Percentiles rank a stretch among this genome's conserved stretches.
Conservation (phyloP, 2,797 vertebrate genomes). For the Eulemur albifrons region DNA sequence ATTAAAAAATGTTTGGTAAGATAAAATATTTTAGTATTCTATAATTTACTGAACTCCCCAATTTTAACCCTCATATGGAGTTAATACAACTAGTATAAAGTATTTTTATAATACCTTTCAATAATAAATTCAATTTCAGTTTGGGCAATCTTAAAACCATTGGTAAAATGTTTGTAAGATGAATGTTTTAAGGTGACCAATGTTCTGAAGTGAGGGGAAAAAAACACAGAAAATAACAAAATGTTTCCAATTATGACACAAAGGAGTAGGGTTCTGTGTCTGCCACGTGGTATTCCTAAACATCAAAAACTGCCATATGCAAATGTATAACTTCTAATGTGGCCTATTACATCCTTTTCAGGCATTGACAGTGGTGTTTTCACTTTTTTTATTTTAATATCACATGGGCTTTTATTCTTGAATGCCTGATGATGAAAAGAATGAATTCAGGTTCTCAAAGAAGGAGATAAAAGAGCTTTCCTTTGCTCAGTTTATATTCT, state of each 20-base stretch:
- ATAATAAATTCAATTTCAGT: not conserved
- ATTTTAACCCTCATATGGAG: not conserved
- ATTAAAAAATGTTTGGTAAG: not conserved
- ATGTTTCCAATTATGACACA: constrained; percentile 2
- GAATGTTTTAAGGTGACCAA: not conserved
- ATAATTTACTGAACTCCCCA: not conserved
- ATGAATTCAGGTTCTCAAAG: constrained; percentile 67
- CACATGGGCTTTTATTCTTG: constrained; percentile 68
- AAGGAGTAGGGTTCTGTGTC: not conserved
- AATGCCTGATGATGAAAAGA: constrained; percentile 65
- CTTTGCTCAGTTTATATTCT: constrained; percentile 58
- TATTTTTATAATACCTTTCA: not conserved
- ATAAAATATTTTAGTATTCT: constrained; percentile 35
- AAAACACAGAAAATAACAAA: not conserved
- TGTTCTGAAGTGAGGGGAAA: not conserved
- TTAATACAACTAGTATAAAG: not conserved
- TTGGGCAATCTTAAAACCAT: not conserved
- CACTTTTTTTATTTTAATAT: constrained; percentile 63
- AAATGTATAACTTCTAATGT: not conserved
- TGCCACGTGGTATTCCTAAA: not conserved
- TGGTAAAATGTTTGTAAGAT: not conserved
- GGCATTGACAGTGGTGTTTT: constrained; percentile 56
- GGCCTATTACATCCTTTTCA: constrained; percentile 32
- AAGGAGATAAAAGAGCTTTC: constrained; percentile 64
- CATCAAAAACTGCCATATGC: not conserved